Conservation (phyloP, 2,113 vertebrate genomes). For the Emydocephalus ijimae region DNA sequence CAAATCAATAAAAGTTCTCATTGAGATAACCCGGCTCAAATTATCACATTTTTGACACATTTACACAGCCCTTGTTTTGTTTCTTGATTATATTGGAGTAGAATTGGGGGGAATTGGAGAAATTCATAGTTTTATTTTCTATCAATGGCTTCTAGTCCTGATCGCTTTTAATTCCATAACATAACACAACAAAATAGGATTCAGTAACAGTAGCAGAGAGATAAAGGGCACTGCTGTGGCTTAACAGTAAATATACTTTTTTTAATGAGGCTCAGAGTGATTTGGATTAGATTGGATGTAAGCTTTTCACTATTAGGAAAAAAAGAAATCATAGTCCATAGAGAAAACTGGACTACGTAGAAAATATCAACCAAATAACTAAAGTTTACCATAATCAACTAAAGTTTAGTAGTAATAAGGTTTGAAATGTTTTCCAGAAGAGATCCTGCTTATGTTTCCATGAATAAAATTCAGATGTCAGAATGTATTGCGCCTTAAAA, state of each 20-base stretch:
- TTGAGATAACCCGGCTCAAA: background rate
- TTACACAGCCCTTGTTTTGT: background rate
- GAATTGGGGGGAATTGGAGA: background rate
- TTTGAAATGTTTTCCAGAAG: background rate
- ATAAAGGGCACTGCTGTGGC: background rate
- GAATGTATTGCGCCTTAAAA: constrained; percentile 29
- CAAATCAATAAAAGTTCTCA: background rate
- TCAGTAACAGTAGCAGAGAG: background rate
- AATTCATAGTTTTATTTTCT: background rate
- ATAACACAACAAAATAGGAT: background rate
- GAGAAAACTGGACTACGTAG: background rate
- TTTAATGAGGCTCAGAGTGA: background rate
- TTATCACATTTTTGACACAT: background rate
- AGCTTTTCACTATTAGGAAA: background rate
- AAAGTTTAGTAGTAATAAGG: background rate
- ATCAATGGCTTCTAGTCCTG: background rate
- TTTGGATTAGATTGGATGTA: background rate
- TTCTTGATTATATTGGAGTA: background rate
- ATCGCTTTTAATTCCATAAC: background rate
- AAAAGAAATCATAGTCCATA: background rate
- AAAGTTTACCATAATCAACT: background rate
- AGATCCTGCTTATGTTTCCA: constrained; percentile 29
- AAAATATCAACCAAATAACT: background rate
- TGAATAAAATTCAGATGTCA: constrained; percentile 29
- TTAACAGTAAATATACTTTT: background rate